Evolutionary conservation across 1,140 invertebrate species (phyloP), one percentile per base, ranked within the genome.

Genomic region (Hestina assimilis): DNA sequence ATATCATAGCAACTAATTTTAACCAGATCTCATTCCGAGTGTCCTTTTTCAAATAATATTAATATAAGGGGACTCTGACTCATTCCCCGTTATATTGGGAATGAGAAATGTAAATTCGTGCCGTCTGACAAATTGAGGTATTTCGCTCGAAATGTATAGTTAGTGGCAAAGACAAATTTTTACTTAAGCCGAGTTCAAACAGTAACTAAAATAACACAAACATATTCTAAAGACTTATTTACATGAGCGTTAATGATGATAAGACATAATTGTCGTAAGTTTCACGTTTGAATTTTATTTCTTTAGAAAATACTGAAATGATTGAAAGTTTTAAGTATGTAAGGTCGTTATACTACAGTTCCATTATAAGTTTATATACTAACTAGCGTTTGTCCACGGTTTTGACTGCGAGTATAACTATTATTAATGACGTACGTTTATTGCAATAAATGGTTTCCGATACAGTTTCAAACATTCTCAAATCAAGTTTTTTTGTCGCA

Each of bases 111-210:
- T 28, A 38, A 52, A 52, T 53, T 17, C 48, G 19, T 43, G 56
- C 24, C 7, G 3, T 31, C 48, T 57, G 63, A 72, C 69, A 72
- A 72, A 72, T 72, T 66, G 58, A 59, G 45, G 38, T 59, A 54
- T 72, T 67, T 63, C 20, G 52, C 50, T 56, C 31, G 51, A 64
- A 62, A 63, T 63, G 51, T 62, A 60, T 62, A 66, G 40, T 60
- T 62, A 68, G 72, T 69, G 29, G 46, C 21, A 17, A 31, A 57
- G 46, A 59, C 69, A 73, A 72, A 74, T 77, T 73, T 59, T 29
- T 52, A 56, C 42, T 57, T 57, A 63, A 72, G 70, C 62, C 58
- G 51, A 56, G 52, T 62, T 66, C 56, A 61, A 69, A 69, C 58
- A 59, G 52, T 53, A 48, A 63, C 69, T 14, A 69, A 75, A 78